These are phyloP conservation scores for Palythoa grandiflora DNA, from an alignment of 92 coral and sea anemone genomes.

Conservation along the genomic window DNA sequence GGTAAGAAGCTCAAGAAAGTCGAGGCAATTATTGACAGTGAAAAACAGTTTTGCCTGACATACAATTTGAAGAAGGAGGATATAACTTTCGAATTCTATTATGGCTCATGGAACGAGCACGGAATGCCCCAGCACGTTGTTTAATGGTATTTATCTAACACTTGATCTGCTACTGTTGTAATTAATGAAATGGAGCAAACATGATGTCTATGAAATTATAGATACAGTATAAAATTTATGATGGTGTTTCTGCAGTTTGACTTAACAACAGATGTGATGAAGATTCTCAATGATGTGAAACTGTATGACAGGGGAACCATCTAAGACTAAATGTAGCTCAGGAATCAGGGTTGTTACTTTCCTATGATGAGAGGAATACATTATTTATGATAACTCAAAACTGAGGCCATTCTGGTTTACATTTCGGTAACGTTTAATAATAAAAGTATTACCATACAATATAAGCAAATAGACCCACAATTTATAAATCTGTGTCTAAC, in stretches of 20 bases:
- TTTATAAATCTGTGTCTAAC: not conserved
- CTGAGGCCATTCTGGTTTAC: not conserved
- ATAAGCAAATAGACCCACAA: not conserved
- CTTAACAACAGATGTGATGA: not conserved
- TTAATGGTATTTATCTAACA: not conserved
- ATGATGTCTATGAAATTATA: not conserved
- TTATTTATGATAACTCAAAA: not conserved
- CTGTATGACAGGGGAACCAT: not conserved
- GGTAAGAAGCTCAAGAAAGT: slow-evolving; percentile 21
- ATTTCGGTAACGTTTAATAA: not conserved
- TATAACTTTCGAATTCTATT: not conserved
- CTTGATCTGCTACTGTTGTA: not conserved
- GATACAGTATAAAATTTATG: not conserved
- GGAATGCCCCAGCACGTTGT: slow-evolving; percentile 27
- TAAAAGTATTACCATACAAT: not conserved
- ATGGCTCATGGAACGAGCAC: slow-evolving; percentile 12
- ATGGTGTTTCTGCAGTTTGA: not conserved
- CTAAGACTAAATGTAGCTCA: not conserved
- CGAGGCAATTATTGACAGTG: slow-evolving; percentile 7
- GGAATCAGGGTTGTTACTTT: slow-evolving; percentile 4
- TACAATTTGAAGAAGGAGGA: slow-evolving; percentile 2
- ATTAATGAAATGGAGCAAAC: not conserved
- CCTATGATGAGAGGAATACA: not conserved
- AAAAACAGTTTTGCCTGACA: slow-evolving; percentile 14
- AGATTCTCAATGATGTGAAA: slow-evolving; percentile 1